phyloP scores from a whole-genome alignment of 2,888 invertebrate species.

The Microctonus brassicae region DNA sequence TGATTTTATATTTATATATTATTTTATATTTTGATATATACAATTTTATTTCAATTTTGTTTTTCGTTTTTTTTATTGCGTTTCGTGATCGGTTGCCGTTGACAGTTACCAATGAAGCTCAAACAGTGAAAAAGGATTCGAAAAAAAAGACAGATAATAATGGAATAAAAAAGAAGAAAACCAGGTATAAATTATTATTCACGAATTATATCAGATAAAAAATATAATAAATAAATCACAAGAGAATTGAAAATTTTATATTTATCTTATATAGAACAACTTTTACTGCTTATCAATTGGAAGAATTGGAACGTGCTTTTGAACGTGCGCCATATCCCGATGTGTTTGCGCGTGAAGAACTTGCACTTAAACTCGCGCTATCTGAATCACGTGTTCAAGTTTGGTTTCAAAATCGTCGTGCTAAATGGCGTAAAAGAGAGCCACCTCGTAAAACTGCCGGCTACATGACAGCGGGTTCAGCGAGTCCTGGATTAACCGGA shows the following conservation, averaged over 20 bases:
- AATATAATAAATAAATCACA: neutral
- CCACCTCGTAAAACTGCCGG: slow-evolving; percentile 88
- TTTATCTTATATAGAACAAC: slow-evolving; percentile 87
- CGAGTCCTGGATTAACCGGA: slow-evolving; percentile 62
- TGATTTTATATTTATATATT: neutral
- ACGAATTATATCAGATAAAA: neutral
- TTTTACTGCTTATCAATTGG: slow-evolving; percentile 94
- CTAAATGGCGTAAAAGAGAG: slow-evolving; percentile 95
- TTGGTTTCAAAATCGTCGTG: slow-evolving; percentile 92
- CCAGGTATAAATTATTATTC: slow-evolving; percentile 76
- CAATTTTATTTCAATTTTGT: neutral
- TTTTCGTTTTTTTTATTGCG: neutral
- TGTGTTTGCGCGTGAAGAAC: slow-evolving; percentile 93
- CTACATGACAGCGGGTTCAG: slow-evolving; percentile 69
- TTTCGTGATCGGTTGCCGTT: no score
- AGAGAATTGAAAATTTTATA: slow-evolving; percentile 14
- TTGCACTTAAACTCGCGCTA: slow-evolving; percentile 90
- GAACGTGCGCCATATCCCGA: slow-evolving; percentile 97
- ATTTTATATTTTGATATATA: neutral
- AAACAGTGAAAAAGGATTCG: slow-evolving; percentile 75
- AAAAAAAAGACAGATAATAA: slow-evolving; percentile 88
- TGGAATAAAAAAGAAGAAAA: slow-evolving; percentile 92
- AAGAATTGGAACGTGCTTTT: slow-evolving; percentile 93
- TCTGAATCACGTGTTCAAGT: slow-evolving; percentile 85
- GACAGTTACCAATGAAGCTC: slow-evolving; percentile 62